These are phyloP conservation scores for Pyrrhura leucotis DNA, from an alignment of 2,797 vertebrate species.

Conservation along the genomic window DNA sequence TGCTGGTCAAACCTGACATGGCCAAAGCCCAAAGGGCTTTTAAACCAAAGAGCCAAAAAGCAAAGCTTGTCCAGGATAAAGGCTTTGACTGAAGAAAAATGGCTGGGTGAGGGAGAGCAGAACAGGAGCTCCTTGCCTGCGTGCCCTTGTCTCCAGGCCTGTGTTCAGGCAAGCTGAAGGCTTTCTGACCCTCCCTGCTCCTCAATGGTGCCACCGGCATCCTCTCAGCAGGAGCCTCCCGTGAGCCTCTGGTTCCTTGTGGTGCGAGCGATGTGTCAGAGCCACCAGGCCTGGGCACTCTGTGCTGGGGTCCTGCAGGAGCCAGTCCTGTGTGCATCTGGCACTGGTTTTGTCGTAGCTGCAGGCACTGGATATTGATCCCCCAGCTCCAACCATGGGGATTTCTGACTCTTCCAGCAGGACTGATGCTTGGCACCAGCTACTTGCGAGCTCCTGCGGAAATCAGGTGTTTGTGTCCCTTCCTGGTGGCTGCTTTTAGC, in stretches of 20 bases:
- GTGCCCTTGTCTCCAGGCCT: not conserved
- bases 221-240: not conserved
- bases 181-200: not conserved
- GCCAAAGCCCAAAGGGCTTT: not conserved
- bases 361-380: not conserved
- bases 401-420: not conserved
- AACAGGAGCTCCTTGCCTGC: not conserved
- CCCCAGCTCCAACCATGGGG: not conserved
- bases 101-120: not conserved
- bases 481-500: not conserved
- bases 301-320: not conserved
- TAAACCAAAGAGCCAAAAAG: not conserved
- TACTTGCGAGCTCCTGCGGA: not conserved
- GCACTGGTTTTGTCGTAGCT: not conserved
- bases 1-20: not conserved
- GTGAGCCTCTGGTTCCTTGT: not conserved
- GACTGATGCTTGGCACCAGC: not conserved
- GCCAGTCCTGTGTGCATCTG: not conserved
- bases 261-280: not conserved
- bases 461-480: not conserved
- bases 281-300: not conserved
- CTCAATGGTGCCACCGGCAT: not conserved
- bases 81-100: not conserved
- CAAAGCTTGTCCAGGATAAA: not conserved
- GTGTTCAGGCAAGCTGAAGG: not conserved